Percentiles rank a stretch among this genome's conserved stretches.
These are phyloP conservation scores for Rhodophaea formosa DNA, from an alignment of 2,888 invertebrate genomes.

Conservation along the genomic window DNA sequence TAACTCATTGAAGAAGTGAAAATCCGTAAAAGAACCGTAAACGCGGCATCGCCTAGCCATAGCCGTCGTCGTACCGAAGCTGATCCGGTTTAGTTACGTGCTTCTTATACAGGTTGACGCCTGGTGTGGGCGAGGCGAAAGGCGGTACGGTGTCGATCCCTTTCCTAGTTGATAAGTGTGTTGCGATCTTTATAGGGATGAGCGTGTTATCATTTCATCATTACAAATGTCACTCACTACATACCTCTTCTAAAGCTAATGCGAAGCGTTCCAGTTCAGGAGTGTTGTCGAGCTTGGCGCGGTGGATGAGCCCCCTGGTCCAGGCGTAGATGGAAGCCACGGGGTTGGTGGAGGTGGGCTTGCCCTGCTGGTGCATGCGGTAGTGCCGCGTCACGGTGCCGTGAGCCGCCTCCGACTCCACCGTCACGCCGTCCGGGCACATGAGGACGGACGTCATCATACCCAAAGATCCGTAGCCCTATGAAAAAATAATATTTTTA, in stretches of 20 bases:
- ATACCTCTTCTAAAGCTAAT: constrained; percentile 84
- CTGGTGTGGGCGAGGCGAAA: no score
- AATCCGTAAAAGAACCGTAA: no score
- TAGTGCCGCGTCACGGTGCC: constrained; percentile 95
- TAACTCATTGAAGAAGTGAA: no score
- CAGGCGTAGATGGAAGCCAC: constrained; percentile 96
- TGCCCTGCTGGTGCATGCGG: constrained; percentile 92
- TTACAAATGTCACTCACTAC: no score
- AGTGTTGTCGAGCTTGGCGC: constrained; percentile 90
- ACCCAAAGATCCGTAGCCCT: constrained; percentile 90
- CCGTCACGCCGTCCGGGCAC: constrained; percentile 91
- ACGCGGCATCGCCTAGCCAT: no score
- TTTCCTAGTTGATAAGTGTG: no score
- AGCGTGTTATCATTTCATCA: no score
- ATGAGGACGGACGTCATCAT: constrained; percentile 95
- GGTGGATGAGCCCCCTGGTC: constrained; percentile 91
- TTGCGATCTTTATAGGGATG: no score
- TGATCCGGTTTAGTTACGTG: no score
- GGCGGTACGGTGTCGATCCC: no score
- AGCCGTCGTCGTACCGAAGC: no score
- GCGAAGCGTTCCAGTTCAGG: constrained; percentile 88
- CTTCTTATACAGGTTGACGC: no score
- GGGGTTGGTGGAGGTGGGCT: constrained; percentile 93
- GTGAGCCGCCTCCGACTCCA: constrained; percentile 95
- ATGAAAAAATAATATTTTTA: constrained; percentile 22